These are phyloP conservation scores for Catocala nupta DNA, from an alignment of 2,888 invertebrate genomes.

Conservation along the genomic window DNA sequence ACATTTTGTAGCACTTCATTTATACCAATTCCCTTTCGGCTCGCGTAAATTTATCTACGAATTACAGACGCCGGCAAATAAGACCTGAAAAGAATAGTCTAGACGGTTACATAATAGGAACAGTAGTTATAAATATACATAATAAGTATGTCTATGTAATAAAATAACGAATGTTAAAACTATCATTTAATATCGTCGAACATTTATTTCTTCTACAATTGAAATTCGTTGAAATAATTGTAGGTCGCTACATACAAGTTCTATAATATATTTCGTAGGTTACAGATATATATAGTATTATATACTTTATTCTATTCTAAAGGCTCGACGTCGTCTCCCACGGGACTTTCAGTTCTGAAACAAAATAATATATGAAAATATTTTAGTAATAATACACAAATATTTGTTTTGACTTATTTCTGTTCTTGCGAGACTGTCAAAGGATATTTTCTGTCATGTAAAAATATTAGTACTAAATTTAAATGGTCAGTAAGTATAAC, in stretches of 20 bases:
- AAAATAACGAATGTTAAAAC: conserved; percentile 11
- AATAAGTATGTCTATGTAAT: not conserved
- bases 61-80: too few relatives aligned
- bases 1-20: too few relatives aligned
- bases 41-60: too few relatives aligned
- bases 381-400: conserved; percentile 12
- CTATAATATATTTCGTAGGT: conserved; percentile 38
- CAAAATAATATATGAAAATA: conserved; percentile 43
- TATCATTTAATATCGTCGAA: conserved; percentile 12
- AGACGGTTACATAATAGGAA: too few relatives aligned
- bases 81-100: too few relatives aligned
- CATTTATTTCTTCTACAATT: conserved; percentile 26
- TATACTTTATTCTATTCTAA: conserved; percentile 48
- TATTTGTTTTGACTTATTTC: not conserved
- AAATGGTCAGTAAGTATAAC: too few relatives aligned
- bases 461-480: too few relatives aligned
- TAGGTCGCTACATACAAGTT: conserved; percentile 25
- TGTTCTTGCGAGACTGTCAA: not conserved
- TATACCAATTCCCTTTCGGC: too few relatives aligned
- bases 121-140: not conserved
- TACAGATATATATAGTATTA: conserved; percentile 28
- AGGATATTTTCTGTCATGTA: too few relatives aligned
- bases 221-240: conserved; percentile 34
- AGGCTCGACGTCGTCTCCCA: conserved; percentile 55
- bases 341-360: conserved; percentile 61